Conservation (phyloP, 2,888 invertebrate species). For the Lasioglossum figueresi region DNA sequence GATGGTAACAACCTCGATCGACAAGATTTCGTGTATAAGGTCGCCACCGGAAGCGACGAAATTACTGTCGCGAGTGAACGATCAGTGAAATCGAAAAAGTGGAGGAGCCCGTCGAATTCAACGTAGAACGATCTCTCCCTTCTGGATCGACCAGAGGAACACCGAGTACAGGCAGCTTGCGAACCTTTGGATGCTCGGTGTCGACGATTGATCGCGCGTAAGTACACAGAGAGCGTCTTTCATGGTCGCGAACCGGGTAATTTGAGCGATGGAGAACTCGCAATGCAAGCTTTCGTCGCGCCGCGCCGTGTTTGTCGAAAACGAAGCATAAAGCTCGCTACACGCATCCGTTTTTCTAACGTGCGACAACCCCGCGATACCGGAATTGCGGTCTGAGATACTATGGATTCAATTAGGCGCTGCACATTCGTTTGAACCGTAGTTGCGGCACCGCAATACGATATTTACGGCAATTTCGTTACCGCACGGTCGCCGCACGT, state of each 20-base stretch:
- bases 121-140: not conserved
- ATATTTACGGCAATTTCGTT: too few species aligned
- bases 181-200: conserved; percentile 64
- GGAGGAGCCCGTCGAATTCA: not conserved
- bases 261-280: not conserved
- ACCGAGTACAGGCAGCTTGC: not conserved
- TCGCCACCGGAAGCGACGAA: not conserved
- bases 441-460: too few species aligned
- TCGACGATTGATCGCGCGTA: conserved; percentile 75
- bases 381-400: too few species aligned
- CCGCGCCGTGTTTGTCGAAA: not conserved
- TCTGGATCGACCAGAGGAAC: not conserved
- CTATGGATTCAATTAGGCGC: too few species aligned
- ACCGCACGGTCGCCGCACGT: too few species aligned
- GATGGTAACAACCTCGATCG: not conserved
- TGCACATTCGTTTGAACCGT: too few species aligned
- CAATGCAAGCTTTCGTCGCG: not conserved
- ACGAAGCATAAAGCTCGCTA: not conserved
- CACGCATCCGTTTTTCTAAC: too few species aligned
- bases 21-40: not conserved
- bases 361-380: too few species aligned
- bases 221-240: conserved; percentile 55
- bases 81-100: not conserved
- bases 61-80: conserved; percentile 10
- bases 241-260: not conserved